Percentiles rank a stretch among this genome's conserved stretches.
phyloP scores from a whole-genome alignment of 2,797 vertebrate species.

The Corythornis leucogaster region DNA sequence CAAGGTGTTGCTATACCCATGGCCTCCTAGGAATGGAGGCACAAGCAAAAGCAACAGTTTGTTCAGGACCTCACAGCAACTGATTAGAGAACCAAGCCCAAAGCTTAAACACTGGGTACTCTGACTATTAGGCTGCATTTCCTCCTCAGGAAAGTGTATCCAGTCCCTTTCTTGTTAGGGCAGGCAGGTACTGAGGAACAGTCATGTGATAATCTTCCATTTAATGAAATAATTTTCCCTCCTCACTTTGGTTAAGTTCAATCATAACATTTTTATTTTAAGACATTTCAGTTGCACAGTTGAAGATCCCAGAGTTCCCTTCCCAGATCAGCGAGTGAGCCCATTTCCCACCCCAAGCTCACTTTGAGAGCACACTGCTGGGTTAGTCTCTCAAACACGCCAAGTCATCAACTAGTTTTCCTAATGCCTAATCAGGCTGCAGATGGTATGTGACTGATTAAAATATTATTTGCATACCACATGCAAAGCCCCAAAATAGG shows the following conservation, averaged over 20 bases:
- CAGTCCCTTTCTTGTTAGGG: background rate
- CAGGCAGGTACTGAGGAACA: background rate
- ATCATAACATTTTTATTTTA: background rate
- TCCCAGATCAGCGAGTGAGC: background rate
- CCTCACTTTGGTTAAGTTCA: background rate
- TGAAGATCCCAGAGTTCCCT: background rate
- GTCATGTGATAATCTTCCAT: background rate
- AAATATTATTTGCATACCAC: background rate
- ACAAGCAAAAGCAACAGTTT: background rate
- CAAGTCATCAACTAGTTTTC: background rate
- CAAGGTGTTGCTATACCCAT: background rate
- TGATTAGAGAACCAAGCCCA: background rate
- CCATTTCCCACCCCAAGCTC: background rate
- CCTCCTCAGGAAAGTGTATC: background rate
- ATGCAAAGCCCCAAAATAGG: background rate
- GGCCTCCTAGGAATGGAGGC: background rate
- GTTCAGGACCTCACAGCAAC: background rate
- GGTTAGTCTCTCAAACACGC: rapidly evolving
- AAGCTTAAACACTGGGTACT: background rate
- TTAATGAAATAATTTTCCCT: background rate
- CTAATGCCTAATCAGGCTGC: background rate
- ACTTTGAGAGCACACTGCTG: background rate
- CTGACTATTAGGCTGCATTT: background rate
- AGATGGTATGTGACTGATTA: background rate
- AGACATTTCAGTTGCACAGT: background rate